Evolutionary conservation across 37 sponge, comb jelly and placozoan genomes (phyloP).

Genomic region (Bolinopsis microptera): DNA sequence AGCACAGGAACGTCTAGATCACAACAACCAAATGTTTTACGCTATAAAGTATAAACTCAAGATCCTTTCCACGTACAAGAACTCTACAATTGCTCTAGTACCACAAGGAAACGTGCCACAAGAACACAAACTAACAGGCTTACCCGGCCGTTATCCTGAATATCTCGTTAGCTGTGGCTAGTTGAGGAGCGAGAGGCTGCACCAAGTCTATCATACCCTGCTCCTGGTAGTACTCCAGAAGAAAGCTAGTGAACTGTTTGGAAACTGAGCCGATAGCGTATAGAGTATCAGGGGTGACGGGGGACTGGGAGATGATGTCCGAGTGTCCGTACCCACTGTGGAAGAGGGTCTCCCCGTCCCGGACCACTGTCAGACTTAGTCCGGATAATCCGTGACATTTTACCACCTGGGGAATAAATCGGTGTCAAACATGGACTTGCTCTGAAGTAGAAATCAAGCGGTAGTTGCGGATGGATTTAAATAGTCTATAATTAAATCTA

Average conservation of each 20-base stretch:
- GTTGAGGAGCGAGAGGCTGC: constrained; percentile 13
- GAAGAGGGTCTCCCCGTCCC: background rate
- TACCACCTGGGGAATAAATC: background rate
- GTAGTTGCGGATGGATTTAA: no score
- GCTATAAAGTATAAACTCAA: no score
- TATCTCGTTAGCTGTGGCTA: background rate
- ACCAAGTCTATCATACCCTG: background rate
- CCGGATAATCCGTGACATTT: background rate
- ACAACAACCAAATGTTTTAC: no score
- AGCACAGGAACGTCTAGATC: no score
- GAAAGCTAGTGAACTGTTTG: constrained; percentile 1
- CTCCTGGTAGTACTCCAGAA: constrained; percentile 14
- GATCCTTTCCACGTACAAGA: no score
- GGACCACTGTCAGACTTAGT: constrained; percentile 5
- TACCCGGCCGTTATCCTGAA: background rate
- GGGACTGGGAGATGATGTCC: background rate
- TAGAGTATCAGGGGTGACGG: background rate
- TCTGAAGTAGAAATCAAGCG: no score
- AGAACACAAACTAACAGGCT: no score
- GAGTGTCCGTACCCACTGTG: background rate
- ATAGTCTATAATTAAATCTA: no score
- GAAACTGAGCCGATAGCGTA: constrained; percentile 5
- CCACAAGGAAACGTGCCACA: no score
- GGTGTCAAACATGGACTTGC: no score
- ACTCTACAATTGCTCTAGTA: no score